phyloP scores from a whole-genome alignment of 92 coral and sea anemone species.

The Anthopleura xanthogrammica region DNA sequence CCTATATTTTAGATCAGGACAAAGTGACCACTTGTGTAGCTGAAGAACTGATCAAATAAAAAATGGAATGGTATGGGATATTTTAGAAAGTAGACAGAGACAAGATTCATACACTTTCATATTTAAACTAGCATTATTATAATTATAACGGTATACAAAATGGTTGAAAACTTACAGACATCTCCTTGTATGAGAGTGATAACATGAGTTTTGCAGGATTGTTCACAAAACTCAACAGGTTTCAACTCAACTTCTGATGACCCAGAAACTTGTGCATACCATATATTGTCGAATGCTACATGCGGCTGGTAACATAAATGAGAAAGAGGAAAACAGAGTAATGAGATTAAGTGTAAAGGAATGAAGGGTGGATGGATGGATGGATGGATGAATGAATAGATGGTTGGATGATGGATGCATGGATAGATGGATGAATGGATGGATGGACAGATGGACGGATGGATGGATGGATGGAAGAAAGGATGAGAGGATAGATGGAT shows the following conservation, averaged over 20 bases:
- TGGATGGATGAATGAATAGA: background rate
- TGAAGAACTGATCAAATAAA: no score
- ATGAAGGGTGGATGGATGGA: background rate
- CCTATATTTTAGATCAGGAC: no score
- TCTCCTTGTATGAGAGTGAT: slow-evolving; percentile 61
- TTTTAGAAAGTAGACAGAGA: no score
- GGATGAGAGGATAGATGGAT: background rate
- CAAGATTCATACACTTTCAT: no score
- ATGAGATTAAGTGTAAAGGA: background rate
- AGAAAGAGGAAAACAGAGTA: background rate
- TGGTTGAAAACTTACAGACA: slow-evolving; percentile 64
- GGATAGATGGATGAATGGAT: background rate
- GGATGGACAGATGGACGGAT: background rate
- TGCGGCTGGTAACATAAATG: slow-evolving; percentile 37
- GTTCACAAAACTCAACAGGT: slow-evolving; percentile 69
- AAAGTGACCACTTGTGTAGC: background rate
- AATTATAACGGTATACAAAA: background rate
- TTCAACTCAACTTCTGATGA: slow-evolving; percentile 39
- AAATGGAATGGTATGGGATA: no score
- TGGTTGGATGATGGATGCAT: background rate
- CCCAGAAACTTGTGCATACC: slow-evolving; percentile 84
- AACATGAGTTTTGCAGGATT: slow-evolving; percentile 54
- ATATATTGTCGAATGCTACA: slow-evolving; percentile 69
- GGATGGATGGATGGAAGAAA: background rate
- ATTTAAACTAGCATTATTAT: no score